phyloP scores from a whole-genome alignment of 92 coral and sea anemone species.

The Galaxea fascicularis region DNA sequence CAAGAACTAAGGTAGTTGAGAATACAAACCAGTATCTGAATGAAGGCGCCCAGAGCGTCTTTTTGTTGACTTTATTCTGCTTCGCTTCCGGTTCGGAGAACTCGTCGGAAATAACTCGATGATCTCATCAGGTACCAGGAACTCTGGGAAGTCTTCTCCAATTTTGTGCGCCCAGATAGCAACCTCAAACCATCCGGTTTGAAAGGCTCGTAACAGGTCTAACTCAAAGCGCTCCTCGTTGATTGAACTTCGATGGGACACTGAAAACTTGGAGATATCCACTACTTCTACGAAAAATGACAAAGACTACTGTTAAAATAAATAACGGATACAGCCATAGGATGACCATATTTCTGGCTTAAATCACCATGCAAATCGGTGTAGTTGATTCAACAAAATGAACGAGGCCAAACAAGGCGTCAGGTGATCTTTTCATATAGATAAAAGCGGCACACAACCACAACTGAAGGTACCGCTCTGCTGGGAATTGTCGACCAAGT shows the following conservation, averaged over 20 bases:
- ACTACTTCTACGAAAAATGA: constrained; percentile 29
- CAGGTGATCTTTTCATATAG: too few species aligned
- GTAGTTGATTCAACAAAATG: too few species aligned
- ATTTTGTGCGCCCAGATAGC: constrained; percentile 57
- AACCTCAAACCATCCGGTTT: constrained; percentile 92
- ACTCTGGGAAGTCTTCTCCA: constrained; percentile 41
- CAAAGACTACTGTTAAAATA: not conserved
- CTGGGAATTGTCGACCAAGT: too few species aligned
- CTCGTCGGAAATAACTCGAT: constrained; percentile 43
- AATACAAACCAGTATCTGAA: constrained; percentile 29
- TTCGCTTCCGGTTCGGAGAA: constrained; percentile 37
- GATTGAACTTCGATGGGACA: constrained; percentile 30
- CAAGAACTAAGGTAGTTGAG: not conserved
- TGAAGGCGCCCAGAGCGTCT: constrained; percentile 13
- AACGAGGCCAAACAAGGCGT: too few species aligned
- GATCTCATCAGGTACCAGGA: constrained; percentile 75
- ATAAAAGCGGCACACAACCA: too few species aligned
- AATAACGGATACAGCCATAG: not conserved
- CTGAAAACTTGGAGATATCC: constrained; percentile 12
- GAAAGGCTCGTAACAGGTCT: constrained; percentile 70
- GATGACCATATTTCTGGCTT: not conserved
- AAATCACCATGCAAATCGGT: not conserved
- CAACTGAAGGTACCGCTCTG: too few species aligned
- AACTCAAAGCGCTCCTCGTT: constrained; percentile 52
- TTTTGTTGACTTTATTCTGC: constrained; percentile 5